A percentile compares a stretch with the other conserved stretches of the same genome.
phyloP scores from a whole-genome alignment of 2,888 invertebrate genomes.

The Agrochola circellaris region DNA sequence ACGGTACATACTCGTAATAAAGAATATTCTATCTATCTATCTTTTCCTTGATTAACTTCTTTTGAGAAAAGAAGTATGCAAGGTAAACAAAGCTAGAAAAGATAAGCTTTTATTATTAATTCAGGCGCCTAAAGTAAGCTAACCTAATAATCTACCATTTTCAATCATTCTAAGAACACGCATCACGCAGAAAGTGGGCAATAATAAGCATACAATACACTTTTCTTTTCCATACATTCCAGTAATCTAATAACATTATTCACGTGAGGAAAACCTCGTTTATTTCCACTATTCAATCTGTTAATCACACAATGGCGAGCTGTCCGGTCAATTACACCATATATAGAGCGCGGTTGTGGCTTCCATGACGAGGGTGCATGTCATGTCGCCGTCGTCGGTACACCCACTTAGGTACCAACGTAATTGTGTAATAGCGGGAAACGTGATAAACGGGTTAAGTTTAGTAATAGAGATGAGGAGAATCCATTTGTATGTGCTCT shows the following conservation, averaged over 20 bases:
- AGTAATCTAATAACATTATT: background rate
- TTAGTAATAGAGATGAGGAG: no score
- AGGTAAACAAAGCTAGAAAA: no score
- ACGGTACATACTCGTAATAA: no score
- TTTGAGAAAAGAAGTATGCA: no score
- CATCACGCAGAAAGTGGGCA: background rate
- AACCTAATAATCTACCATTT: background rate
- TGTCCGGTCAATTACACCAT: background rate
- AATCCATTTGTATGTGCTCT: background rate
- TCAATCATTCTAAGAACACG: background rate
- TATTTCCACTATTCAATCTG: background rate
- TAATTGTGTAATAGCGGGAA: background rate
- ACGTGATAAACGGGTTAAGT: background rate
- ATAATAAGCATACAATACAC: background rate
- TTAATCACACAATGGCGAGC: background rate
- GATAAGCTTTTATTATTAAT: no score
- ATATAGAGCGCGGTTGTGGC: background rate
- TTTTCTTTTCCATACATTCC: background rate
- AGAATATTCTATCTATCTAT: no score
- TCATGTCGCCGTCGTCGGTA: background rate
- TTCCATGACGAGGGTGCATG: slow-evolving; percentile 4
- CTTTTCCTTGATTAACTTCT: no score
- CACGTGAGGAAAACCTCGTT: background rate
- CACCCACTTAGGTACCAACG: background rate
- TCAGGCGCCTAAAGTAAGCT: background rate